Conservation (phyloP, 2,888 invertebrate genomes). For the Rotaria sp. region DNA sequence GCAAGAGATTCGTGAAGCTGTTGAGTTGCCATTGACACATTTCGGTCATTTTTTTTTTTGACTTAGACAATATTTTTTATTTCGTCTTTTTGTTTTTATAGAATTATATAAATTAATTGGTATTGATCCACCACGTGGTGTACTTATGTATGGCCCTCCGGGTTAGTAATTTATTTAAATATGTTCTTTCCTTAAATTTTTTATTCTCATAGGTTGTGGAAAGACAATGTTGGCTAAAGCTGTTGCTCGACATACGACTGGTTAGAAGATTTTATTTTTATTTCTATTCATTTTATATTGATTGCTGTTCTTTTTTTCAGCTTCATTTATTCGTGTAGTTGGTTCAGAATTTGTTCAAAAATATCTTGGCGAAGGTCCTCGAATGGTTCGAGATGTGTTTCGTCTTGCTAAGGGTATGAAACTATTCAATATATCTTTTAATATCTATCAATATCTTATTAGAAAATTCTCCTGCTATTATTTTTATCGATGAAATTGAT, state of each 20-base stretch:
- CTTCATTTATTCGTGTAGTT: slow-evolving; percentile 94
- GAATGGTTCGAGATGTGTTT: slow-evolving; percentile 98
- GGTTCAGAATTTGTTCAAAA: slow-evolving; percentile 99
- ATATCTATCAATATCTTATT: background rate
- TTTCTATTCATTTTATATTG: background rate
- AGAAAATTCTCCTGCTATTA: slow-evolving; percentile 97
- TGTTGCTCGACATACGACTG: slow-evolving; percentile 92
- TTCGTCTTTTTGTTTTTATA: background rate
- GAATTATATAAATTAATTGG: slow-evolving; percentile 93
- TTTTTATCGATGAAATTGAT: slow-evolving; percentile 99
- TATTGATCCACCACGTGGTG: slow-evolving; percentile 94
- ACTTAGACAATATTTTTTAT: background rate
- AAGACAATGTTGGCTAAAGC: slow-evolving; percentile 99
- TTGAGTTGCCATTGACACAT: slow-evolving; percentile 91
- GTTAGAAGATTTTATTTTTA: background rate
- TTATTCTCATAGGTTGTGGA: slow-evolving; percentile 67
- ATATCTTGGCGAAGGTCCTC: slow-evolving; percentile 93
- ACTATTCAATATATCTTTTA: background rate
- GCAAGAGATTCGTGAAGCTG: slow-evolving; percentile 96
- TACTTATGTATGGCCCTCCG: slow-evolving; percentile 98
- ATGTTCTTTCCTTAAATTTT: background rate
- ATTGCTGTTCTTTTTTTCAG: slow-evolving; percentile 54
- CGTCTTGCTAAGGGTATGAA: slow-evolving; percentile 73
- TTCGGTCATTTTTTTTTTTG: slow-evolving; percentile 58
- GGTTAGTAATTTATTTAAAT: slow-evolving; percentile 45